These are phyloP conservation scores for Stegophylla sp. DNA, from an alignment of 2,888 invertebrate genomes.

Conservation along the genomic window DNA sequence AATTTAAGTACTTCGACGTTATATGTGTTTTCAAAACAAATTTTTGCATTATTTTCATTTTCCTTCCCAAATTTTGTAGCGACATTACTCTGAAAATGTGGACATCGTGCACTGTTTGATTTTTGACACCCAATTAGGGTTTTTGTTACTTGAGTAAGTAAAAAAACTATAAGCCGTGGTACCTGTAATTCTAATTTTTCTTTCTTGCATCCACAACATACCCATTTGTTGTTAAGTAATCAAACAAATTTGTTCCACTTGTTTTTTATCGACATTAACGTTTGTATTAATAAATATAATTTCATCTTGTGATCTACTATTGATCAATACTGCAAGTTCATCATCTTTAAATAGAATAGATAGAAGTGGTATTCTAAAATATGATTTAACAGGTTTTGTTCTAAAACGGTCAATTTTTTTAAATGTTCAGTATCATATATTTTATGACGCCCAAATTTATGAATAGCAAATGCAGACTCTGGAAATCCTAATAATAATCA, in stretches of 20 bases:
- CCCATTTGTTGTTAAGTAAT: not conserved
- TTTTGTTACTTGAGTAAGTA: conserved; percentile 4
- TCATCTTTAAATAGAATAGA: not conserved
- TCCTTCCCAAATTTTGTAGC: conserved; percentile 5
- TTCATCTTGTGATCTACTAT: conserved; percentile 1
- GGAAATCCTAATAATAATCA: too few relatives aligned
- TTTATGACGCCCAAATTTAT: too few relatives aligned
- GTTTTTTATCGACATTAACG: not conserved
- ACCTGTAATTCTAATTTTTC: conserved; percentile 2
- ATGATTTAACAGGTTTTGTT: not conserved
- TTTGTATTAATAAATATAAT: conserved; percentile 5
- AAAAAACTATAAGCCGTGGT: conserved; percentile 5
- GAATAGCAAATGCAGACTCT: too few relatives aligned
- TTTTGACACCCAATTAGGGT: not conserved
- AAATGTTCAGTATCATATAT: not conserved
- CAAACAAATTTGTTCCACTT: not conserved
- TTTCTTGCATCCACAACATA: not conserved
- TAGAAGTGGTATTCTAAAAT: not conserved
- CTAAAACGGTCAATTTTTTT: not conserved
- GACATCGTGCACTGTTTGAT: not conserved
- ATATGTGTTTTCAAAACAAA: not conserved
- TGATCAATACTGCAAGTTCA: not conserved
- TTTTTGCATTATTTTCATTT: not conserved
- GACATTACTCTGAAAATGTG: not conserved
- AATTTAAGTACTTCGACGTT: not conserved